Percentiles rank a stretch among this genome's conserved stretches.
phyloP scores from a whole-genome alignment of 2,797 vertebrate species.

The Tiaroga cobitis region DNA sequence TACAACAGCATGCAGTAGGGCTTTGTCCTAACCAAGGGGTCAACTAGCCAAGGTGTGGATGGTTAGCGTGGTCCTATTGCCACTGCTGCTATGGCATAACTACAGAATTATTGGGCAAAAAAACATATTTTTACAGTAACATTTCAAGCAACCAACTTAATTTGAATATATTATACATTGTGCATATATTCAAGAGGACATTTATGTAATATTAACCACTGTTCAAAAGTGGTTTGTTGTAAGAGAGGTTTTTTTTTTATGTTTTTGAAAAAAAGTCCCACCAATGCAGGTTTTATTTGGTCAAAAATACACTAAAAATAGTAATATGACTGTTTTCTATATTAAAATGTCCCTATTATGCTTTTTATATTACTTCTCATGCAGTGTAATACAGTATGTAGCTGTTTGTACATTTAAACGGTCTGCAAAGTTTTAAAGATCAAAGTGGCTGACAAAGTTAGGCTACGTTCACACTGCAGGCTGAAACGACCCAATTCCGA shows the following conservation, averaged over 20 bases:
- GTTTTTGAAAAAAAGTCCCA: background rate
- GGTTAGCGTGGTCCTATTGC: background rate
- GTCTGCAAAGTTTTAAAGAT: too few species aligned
- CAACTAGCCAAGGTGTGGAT: background rate
- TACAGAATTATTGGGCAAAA: background rate
- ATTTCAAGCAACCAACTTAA: background rate
- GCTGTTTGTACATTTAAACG: too few species aligned
- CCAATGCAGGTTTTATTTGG: background rate
- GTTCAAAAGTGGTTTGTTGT: background rate
- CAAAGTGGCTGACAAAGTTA: too few species aligned
- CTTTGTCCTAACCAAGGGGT: slow-evolving; percentile 2
- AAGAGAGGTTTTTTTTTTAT: background rate
- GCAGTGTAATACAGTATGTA: too few species aligned
- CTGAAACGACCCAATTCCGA: too few species aligned
- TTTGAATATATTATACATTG: background rate
- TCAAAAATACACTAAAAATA: background rate
- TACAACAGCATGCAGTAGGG: background rate
- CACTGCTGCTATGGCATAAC: background rate
- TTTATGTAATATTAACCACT: background rate
- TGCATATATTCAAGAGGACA: background rate
- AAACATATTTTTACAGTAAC: background rate
- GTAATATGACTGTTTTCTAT: background rate
- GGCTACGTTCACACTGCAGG: too few species aligned
- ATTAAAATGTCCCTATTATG: background rate
- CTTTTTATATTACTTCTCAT: background rate